Evolutionary conservation across 2,113 vertebrate genomes (phyloP).

Genomic region (Oncorhynchus kisutch): DNA sequence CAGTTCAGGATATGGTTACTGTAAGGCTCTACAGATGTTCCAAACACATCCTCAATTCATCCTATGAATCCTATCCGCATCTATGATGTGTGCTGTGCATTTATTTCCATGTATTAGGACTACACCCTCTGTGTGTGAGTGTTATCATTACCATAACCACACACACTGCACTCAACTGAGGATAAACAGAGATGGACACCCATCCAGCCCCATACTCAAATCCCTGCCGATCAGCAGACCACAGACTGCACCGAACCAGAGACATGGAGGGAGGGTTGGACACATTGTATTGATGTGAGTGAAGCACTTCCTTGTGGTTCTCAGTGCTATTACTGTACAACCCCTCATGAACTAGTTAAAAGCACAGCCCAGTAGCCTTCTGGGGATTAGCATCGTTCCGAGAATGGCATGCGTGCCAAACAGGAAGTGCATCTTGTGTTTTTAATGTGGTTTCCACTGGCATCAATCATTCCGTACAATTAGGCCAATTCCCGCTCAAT

Average conservation of each 20-base stretch:
- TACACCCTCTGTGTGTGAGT: slow-evolving; percentile 22
- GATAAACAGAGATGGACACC: background rate
- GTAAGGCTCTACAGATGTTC: slow-evolving; percentile 25
- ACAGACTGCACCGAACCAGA: slow-evolving; percentile 9
- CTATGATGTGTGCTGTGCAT: background rate
- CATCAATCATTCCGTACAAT: slow-evolving; percentile 91
- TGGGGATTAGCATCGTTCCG: slow-evolving; percentile 69
- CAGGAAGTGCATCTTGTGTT: slow-evolving; percentile 79
- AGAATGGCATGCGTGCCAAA: slow-evolving; percentile 70
- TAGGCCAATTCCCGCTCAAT: slow-evolving; percentile 86
- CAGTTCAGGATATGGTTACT: slow-evolving; percentile 19
- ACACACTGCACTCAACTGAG: slow-evolving; percentile 27
- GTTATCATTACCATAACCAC: slow-evolving; percentile 40
- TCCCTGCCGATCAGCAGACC: slow-evolving; percentile 34
- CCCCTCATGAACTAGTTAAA: slow-evolving; percentile 46
- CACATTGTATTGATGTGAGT: background rate
- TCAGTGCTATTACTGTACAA: slow-evolving; percentile 47
- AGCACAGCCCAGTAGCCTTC: slow-evolving; percentile 26
- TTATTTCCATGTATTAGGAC: slow-evolving; percentile 16
- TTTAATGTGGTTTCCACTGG: slow-evolving; percentile 85
- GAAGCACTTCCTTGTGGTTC: slow-evolving; percentile 26
- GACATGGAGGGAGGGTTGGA: slow-evolving; percentile 4
- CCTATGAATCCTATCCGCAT: slow-evolving; percentile 35
- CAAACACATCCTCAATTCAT: slow-evolving; percentile 39
- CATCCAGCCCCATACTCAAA: slow-evolving; percentile 2